phyloP scores from a whole-genome alignment of 2,888 invertebrate species.

The Dichetophora obliterata region DNA sequence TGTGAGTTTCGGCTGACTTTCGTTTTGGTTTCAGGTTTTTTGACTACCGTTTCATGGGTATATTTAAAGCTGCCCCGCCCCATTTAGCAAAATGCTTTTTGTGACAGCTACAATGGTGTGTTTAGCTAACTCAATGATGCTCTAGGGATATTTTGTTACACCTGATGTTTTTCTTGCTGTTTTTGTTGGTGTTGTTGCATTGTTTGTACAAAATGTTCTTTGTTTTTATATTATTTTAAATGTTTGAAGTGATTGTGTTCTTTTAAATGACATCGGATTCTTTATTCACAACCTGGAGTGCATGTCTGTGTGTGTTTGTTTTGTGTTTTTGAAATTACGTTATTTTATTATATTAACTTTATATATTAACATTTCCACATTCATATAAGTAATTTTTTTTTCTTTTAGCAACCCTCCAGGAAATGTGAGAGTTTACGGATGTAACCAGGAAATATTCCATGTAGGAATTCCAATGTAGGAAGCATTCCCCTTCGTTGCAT shows the following conservation, averaged over 20 bases:
- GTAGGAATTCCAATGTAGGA: too few relatives aligned
- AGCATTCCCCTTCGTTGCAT: too few relatives aligned
- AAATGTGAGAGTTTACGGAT: too few relatives aligned
- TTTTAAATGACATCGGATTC: background rate
- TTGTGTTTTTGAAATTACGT: too few relatives aligned
- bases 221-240: background rate
- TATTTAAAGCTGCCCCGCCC: too few relatives aligned
- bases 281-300: too few relatives aligned
- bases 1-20: background rate
- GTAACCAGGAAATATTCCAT: too few relatives aligned
- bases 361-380: too few relatives aligned
- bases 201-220: background rate
- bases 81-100: background rate
- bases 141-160: background rate
- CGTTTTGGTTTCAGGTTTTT: background rate
- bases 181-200: background rate
- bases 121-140: background rate
- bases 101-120: background rate
- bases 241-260: background rate
- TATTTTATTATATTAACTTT: too few relatives aligned
- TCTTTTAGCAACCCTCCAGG: too few relatives aligned
- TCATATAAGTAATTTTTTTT: too few relatives aligned
- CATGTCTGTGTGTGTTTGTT: too few relatives aligned
- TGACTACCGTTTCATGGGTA: background rate
- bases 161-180: slow-evolving; percentile 1